A percentile compares a stretch with the other conserved stretches of the same genome.
phyloP scores from a whole-genome alignment of 2,797 vertebrate genomes.

The Dallia pectoralis region DNA sequence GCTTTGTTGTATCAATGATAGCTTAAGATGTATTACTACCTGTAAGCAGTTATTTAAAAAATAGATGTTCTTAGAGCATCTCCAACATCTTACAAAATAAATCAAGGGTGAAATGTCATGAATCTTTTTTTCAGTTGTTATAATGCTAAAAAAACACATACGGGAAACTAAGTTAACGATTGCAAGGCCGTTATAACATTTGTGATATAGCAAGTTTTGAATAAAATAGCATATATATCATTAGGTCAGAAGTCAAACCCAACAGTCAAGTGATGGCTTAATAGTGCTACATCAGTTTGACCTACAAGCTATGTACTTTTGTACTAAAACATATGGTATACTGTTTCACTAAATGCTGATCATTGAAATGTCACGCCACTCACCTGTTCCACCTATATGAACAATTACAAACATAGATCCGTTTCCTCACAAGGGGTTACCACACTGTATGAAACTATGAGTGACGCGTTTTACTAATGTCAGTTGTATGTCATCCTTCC shows the following conservation, averaged over 20 bases:
- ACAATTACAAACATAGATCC: too few relatives aligned
- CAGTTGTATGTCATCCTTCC: too few relatives aligned
- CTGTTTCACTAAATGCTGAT: too few relatives aligned
- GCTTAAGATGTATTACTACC: constrained; percentile 48
- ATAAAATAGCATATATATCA: background rate
- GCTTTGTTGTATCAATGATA: constrained; percentile 43
- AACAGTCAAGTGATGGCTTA: too few relatives aligned
- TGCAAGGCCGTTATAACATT: background rate
- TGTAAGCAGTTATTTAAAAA: constrained; percentile 47
- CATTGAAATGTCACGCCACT: too few relatives aligned
- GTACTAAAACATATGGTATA: too few relatives aligned
- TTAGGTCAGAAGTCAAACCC: background rate
- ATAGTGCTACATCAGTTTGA: too few relatives aligned
- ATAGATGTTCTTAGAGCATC: constrained; percentile 34
- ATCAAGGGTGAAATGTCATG: constrained; percentile 7
- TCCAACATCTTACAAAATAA: constrained; percentile 38
- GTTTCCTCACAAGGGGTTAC: too few relatives aligned
- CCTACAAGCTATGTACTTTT: too few relatives aligned
- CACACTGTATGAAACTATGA: too few relatives aligned
- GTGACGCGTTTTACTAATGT: too few relatives aligned
- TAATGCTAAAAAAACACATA: background rate
- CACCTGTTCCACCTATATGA: too few relatives aligned
- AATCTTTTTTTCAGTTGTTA: background rate
- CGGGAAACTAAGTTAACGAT: background rate
- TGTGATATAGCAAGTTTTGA: background rate